A percentile compares a stretch with the other conserved stretches of the same genome.
phyloP scores from a whole-genome alignment of 1,140 invertebrate genomes.

The Samia ricini region DNA sequence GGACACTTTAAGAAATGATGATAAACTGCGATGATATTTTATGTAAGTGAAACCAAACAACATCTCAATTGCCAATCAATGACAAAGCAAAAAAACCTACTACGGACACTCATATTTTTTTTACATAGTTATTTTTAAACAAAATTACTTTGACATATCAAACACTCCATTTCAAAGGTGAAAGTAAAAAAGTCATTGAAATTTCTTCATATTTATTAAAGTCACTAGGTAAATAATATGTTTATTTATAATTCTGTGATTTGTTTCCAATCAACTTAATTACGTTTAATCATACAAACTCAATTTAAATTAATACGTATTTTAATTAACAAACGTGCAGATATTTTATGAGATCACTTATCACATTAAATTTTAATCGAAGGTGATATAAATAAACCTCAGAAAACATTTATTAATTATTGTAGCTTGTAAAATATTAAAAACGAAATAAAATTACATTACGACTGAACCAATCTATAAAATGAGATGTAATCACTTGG shows the following conservation, averaged over 20 bases:
- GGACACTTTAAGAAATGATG: background rate
- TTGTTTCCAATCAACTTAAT: conserved; percentile 1
- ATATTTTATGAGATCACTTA: too few relatives aligned
- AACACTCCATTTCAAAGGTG: conserved; percentile 10
- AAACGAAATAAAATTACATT: too few relatives aligned
- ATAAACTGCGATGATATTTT: conserved; percentile 1
- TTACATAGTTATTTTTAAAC: conserved; percentile 22
- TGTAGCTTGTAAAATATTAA: too few relatives aligned
- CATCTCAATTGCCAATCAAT: conserved; percentile 53
- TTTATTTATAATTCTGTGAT: conserved; percentile 1
- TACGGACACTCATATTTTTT: conserved; percentile 32
- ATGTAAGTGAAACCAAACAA: conserved; percentile 22
- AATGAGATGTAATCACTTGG: too few relatives aligned
- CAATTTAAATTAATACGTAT: background rate
- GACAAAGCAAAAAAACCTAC: conserved; percentile 41
- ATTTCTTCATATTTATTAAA: background rate
- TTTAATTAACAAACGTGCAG: background rate
- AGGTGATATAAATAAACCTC: too few relatives aligned
- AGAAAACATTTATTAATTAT: too few relatives aligned
- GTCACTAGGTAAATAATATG: background rate
- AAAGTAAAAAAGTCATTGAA: conserved; percentile 13
- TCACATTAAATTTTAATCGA: too few relatives aligned
- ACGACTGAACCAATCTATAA: too few relatives aligned
- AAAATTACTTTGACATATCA: conserved; percentile 22
- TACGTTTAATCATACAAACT: background rate